phyloP scores from a whole-genome alignment of 2,797 vertebrate genomes.

The Synaphobranchus kaupii region DNA sequence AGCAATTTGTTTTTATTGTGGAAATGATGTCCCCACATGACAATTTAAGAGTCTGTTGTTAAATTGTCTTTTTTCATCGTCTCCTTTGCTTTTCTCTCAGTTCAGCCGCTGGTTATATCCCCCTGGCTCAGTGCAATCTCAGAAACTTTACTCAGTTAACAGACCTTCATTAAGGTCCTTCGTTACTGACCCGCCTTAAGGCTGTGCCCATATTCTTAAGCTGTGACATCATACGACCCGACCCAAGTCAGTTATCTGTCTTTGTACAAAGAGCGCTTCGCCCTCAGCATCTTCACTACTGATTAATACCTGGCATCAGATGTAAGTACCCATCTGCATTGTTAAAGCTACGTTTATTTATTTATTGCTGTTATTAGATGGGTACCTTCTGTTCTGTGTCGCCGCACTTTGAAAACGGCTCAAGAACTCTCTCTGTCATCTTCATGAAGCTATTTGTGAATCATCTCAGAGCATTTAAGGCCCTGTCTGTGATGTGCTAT shows the following conservation, averaged over 20 bases:
- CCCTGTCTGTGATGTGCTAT: neutral
- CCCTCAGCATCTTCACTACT: neutral
- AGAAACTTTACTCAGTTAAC: neutral
- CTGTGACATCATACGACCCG: neutral
- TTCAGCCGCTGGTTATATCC: neutral
- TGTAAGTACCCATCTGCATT: neutral
- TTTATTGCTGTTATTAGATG: neutral
- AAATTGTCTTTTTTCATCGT: neutral
- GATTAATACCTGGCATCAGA: conserved; percentile 25
- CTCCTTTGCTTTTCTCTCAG: neutral
- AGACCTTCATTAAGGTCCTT: neutral
- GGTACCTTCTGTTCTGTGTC: neutral
- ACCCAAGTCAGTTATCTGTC: neutral
- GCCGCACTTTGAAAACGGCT: too few species aligned
- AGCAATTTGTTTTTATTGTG: conserved; percentile 3
- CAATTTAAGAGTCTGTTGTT: conserved; percentile 10
- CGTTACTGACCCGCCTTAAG: too few species aligned
- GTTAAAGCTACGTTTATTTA: neutral
- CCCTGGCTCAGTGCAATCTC: neutral
- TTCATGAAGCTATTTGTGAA: neutral
- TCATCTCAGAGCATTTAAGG: neutral
- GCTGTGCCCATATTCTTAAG: neutral
- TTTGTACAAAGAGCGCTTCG: neutral
- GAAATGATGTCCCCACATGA: neutral
- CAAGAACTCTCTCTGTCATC: neutral